Evolutionary conservation across 2,888 invertebrate species (phyloP).

Genomic region (Stenichneumon culpator): DNA sequence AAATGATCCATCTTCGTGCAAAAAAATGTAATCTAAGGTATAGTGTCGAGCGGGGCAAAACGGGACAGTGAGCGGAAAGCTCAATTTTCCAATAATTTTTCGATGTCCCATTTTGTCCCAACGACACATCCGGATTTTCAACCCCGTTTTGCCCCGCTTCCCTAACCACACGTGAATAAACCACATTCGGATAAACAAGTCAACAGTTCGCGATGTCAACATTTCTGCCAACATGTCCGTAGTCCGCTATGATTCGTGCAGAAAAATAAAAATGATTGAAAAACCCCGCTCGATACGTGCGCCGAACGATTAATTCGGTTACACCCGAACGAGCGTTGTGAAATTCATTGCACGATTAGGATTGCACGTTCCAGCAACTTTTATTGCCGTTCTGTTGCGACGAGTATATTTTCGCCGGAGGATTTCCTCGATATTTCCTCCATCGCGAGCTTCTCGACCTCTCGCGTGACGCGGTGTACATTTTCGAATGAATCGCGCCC

Average conservation of each 20-base stretch:
- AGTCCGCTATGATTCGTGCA: no score
- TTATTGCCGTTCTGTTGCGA: background rate
- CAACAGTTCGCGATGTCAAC: background rate
- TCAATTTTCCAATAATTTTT: no score
- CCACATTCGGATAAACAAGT: no score
- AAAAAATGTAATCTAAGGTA: no score
- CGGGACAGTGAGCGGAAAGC: no score
- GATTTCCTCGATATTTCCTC: slow-evolving; percentile 36
- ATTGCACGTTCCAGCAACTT: slow-evolving; percentile 14
- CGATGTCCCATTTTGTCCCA: no score
- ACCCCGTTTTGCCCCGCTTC: no score
- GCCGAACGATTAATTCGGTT: slow-evolving; percentile 10
- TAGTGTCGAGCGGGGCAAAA: no score
- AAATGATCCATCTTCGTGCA: no score
- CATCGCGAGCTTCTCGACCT: background rate
- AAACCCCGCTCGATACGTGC: background rate
- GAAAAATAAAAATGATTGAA: background rate
- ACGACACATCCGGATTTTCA: no score
- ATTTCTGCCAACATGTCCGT: background rate
- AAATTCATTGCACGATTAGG: slow-evolving; percentile 24
- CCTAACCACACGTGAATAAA: no score
- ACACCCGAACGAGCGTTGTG: background rate
- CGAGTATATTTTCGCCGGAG: background rate
- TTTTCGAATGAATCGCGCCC: slow-evolving; percentile 15
- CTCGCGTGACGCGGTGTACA: slow-evolving; percentile 2